Percentiles rank a stretch among this genome's conserved stretches.
These are phyloP conservation scores for Diarsia dahlii DNA, from an alignment of 2,888 invertebrate genomes.

Conservation along the genomic window DNA sequence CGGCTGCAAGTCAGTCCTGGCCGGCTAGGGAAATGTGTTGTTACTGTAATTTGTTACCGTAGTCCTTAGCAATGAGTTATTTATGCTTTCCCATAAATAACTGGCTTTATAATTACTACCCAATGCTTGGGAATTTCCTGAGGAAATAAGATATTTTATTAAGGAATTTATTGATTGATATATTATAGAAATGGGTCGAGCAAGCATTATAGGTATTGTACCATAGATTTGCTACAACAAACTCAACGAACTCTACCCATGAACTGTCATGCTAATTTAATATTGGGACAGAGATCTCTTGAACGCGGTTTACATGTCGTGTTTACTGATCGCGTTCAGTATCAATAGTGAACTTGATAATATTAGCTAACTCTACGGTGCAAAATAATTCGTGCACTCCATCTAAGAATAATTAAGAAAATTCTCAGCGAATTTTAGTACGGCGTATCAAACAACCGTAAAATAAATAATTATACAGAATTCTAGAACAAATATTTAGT, in stretches of 20 bases:
- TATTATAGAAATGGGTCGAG: neutral
- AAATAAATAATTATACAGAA: constrained; percentile 24
- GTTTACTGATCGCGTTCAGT: neutral
- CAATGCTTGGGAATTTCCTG: constrained; percentile 25
- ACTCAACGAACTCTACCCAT: neutral
- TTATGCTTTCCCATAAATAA: constrained; percentile 34
- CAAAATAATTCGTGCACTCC: neutral
- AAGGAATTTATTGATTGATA: constrained; percentile 5
- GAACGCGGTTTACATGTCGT: too few species aligned
- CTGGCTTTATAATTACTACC: constrained; percentile 18
- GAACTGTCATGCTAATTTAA: too few species aligned
- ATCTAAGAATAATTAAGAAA: constrained; percentile 5
- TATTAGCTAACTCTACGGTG: neutral
- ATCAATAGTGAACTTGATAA: neutral
- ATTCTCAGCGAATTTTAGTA: constrained; percentile 2
- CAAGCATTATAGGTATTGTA: neutral
- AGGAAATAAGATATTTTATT: constrained; percentile 17
- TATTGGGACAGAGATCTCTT: too few species aligned
- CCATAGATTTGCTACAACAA: neutral
- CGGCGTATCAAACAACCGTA: constrained; percentile 14
- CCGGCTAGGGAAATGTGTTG: constrained; percentile 25
- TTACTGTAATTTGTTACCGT: constrained; percentile 28
- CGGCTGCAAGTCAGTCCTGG: neutral
- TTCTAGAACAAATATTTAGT: constrained; percentile 45
- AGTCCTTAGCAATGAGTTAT: constrained; percentile 25